Evolutionary conservation across 2,888 invertebrate genomes (phyloP).

Genomic region (Ametastegia equiseti): DNA sequence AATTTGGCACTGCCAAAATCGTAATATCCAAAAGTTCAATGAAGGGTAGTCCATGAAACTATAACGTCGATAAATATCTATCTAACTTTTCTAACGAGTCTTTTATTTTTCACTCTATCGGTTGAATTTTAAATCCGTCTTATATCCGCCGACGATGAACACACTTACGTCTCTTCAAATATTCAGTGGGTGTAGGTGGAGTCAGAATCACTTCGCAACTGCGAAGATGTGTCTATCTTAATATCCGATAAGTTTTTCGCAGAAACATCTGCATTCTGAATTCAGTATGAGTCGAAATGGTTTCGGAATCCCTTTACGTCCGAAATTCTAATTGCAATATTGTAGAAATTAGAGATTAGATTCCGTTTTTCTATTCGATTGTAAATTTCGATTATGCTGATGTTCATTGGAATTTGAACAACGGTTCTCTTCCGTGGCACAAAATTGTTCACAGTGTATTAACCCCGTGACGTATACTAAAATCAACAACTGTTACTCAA

Average conservation of each 20-base stretch:
- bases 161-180: not conserved
- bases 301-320: not conserved
- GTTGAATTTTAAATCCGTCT: not conserved
- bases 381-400: not conserved
- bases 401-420: not conserved
- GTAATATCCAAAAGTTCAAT: too few relatives aligned
- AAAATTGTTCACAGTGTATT: not conserved
- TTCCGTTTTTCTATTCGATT: not conserved
- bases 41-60: not conserved
- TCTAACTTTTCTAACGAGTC: not conserved
- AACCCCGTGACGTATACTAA: not conserved
- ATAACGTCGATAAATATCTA: not conserved
- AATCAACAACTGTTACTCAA: constrained; percentile 13
- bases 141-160: not conserved
- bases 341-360: not conserved
- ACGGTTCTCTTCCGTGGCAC: not conserved
- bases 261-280: not conserved
- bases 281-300: not conserved
- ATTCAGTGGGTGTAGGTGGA: not conserved
- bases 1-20: too few relatives aligned
- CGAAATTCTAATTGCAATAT: not conserved
- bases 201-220: not conserved
- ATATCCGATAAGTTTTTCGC: not conserved
- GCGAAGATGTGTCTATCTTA: not conserved
- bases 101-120: not conserved